Base-by-base conservation (phyloP, 2,113 vertebrate genomes). In the Percopsis transmontana region DNA sequence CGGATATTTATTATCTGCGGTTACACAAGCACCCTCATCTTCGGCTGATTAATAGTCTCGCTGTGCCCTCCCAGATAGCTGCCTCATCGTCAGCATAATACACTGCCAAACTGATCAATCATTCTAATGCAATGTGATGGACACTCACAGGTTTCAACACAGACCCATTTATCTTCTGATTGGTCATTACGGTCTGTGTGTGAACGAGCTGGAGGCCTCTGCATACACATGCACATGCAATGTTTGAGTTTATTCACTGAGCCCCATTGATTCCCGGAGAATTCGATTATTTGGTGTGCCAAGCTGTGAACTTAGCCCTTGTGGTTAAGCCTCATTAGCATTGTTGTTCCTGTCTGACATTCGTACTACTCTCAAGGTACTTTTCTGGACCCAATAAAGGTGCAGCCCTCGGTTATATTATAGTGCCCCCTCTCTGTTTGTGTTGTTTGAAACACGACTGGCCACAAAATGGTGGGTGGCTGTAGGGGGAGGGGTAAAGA, bases 81-180 rank as follows among this genome's bases (percentile, higher is more conserved):
- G 77, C 65, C 71, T 86, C 83, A 79, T 84, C 80, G 82, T 79
- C 81, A 77, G 70, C 70, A 55, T 20, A 70, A 74, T 67, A 23
- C 76, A 58, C 65, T 51, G 48, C 74, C 73, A 64, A 14, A 56
- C 78, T 84, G 76, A 87, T 88, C 83, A 83, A 83, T 89, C 82
- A 87, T 71, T 55, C 54, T 80, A 82, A 87, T 84, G 77, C 73
- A 77, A 77, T 83, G 70, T 79, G 85, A 86, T 74, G 68, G 76
- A 58, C 59, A 14, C 54, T 18, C 66, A 55, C 75, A 67, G 75
- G 77, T 77, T 67, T 21, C 72, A 77, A 72, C 70, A 52, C 79
- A 42, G 72, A 24, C n/a, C 0, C 60, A 38, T 72, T 76, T 68
- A 7, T 57, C 56, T 51, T 41, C 50, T 50, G 62, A 77, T 73